A percentile compares a stretch with the other conserved stretches of the same genome.
phyloP scores from a whole-genome alignment of 2,113 vertebrate species.

The Dascyllus trimaculatus region DNA sequence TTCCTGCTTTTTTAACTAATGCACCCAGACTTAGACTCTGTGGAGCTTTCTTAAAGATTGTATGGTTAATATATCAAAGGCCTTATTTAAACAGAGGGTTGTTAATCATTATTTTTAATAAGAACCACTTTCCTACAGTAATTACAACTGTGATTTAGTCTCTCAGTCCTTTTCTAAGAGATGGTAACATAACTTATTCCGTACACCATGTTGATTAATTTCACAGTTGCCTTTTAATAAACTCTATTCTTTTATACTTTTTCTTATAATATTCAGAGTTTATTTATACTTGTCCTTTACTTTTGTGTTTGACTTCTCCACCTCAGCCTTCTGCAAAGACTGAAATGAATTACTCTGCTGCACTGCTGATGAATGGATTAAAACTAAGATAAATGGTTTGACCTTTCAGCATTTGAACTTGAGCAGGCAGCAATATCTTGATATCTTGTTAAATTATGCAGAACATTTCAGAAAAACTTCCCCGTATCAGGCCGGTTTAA shows the following conservation, averaged over 20 bases:
- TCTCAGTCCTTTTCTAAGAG: too few relatives aligned
- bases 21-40: too few relatives aligned
- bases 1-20: too few relatives aligned
- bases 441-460: conserved; percentile 44
- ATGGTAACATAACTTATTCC: neutral
- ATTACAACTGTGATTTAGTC: too few relatives aligned
- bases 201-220: too few relatives aligned
- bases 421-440: conserved; percentile 6
- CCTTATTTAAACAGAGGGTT: too few relatives aligned
- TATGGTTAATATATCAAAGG: too few relatives aligned
- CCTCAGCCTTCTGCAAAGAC: neutral
- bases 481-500: conserved; percentile 19
- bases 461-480: conserved; percentile 27
- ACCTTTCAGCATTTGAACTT: conserved; percentile 35
- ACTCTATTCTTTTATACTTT: neutral
- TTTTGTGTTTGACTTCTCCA: neutral
- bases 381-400: conserved; percentile 22
- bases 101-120: too few relatives aligned
- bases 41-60: too few relatives aligned
- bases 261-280: neutral
- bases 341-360: conserved; percentile 2
- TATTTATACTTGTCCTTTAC: neutral
- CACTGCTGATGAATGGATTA: neutral
- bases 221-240: neutral
- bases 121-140: too few relatives aligned